Base-by-base conservation (phyloP, 2,797 vertebrate genomes). In the Nannoperca australis region DNA sequence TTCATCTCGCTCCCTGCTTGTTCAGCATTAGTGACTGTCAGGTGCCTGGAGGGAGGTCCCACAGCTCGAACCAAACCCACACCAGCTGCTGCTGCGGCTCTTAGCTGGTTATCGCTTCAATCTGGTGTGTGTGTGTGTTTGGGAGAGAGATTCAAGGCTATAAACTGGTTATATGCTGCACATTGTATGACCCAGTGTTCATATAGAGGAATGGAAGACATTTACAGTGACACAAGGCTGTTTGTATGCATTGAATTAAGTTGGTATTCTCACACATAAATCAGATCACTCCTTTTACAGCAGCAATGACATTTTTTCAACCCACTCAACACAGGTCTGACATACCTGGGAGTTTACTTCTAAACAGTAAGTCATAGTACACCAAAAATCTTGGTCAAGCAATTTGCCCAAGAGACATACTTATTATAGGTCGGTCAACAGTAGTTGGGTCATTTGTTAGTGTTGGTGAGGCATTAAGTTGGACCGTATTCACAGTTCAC, bases 1-100 rank as follows among this genome's bases (percentile, higher is more conserved):
- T 83, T 69, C 76, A 87, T 79, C 50, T 75, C n/a, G 2, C 73
- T 77, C 61, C 30, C 73, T 89, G 88, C 86, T 87, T 86, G 86
- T 87, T 91, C 89, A 90, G 88, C 84, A 85, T 88, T 85, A 86
- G 78, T 82, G 80, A 69, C 82, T 81, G 82, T 91, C 81, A 89
- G 79, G 78, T 74, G 84, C 82, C 86, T 73, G 74, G 32, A 83
- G 82, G 87, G 71, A 88, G 77, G 83, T 89, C 87, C 88, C 82
- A 83, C 56, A 42, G 78, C 87, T 79, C 67, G 1, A 78, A 81
- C 66, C 83, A 79, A 87, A 86, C 82, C 66, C 82, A 79, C 76
- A 87, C 76, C 86, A 90, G 88, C 86, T 89, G 80, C 79, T 70
- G 78, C 58, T 60, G 78, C 17, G 0, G 40, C 69, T 71, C 76